These are phyloP conservation scores for Lagopus leucura DNA, from an alignment of 2,113 vertebrate genomes.

Conservation along the genomic window DNA sequence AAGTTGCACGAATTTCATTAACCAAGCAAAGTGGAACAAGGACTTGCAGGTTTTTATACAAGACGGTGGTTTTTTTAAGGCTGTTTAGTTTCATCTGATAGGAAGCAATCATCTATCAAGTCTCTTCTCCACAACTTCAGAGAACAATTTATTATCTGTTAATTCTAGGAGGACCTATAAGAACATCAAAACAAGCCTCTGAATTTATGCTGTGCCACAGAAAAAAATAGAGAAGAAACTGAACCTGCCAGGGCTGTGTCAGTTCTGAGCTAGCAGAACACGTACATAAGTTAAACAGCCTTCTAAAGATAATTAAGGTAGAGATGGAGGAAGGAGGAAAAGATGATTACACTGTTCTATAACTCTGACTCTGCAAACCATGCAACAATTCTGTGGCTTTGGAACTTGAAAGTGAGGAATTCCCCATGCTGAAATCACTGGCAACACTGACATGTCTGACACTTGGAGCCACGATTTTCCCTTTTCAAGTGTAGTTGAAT, in stretches of 20 bases:
- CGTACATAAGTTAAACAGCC: not conserved
- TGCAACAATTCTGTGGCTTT: too few species aligned
- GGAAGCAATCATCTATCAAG: not conserved
- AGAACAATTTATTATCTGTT: not conserved
- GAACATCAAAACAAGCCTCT: not conserved
- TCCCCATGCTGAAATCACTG: not conserved
- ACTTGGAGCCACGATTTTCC: not conserved
- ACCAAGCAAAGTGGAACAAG: not conserved
- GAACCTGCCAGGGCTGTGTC: not conserved
- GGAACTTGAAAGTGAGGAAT: not conserved
- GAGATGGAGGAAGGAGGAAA: not conserved
- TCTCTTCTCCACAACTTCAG: not conserved
- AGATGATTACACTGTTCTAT: not conserved
- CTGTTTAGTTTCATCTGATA: not conserved
- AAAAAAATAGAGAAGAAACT: not conserved
- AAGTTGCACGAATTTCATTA: not conserved
- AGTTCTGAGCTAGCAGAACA: not conserved
- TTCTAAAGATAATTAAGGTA: not conserved
- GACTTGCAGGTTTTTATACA: not conserved
- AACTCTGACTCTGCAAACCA: not conserved
- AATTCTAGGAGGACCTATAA: not conserved
- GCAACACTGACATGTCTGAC: not conserved
- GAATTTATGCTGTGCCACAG: not conserved
- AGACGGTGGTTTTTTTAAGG: not conserved
- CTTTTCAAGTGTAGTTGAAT: not conserved